Base-by-base conservation (phyloP, 2,797 vertebrate genomes). In the Megaceryle alcyon region DNA sequence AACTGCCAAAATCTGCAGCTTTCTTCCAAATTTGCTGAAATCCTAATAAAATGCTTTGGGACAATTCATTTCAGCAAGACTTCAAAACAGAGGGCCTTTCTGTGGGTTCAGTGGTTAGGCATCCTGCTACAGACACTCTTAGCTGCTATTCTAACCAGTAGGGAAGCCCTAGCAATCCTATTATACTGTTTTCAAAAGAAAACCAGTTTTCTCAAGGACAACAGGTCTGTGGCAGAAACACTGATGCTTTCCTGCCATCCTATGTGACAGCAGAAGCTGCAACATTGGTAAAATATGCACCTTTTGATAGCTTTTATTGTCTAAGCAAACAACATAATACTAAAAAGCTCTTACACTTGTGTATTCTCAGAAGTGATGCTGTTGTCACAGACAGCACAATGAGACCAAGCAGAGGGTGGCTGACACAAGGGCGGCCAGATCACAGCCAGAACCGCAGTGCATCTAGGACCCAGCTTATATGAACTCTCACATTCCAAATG, bases 1-100 rank as follows among this genome's bases (percentile, higher is more conserved):
- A 87, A 88, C 68, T 68, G 77, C 79, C 85, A 91, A 94, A 92
- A 92, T 35, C 56, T 80, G 48, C 44, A 90, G 64, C 82, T 95
- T 90, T 29, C 4, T 46, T 91, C 77, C 94, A 88, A 25, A 88
- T 88, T 79, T 73, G 33, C 64, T 61, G 44, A 28, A 70, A 73
- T 73, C 48, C 73, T 60, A 79, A 70, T 56, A 86, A 82, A 94
- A 84, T n/a, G 21, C 48, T 59, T 86, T 39, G 25, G 39, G 69
- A 89, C 65, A 87, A 65, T 49, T 51, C 22, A 66, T 59, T 96
- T 90, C 79, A 78, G 54, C 56, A 82, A 69, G 63, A 57, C 39
- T 88, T 88, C 54, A 70, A 84, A 79, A 37, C 11, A 68, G 33
- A 63, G 41, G 18, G 31, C 19, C 23, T 44, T 71, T 49, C 65